These are phyloP conservation scores for Nannobrachium achirus DNA, from an alignment of 2,113 vertebrate species.

Conservation along the genomic window DNA sequence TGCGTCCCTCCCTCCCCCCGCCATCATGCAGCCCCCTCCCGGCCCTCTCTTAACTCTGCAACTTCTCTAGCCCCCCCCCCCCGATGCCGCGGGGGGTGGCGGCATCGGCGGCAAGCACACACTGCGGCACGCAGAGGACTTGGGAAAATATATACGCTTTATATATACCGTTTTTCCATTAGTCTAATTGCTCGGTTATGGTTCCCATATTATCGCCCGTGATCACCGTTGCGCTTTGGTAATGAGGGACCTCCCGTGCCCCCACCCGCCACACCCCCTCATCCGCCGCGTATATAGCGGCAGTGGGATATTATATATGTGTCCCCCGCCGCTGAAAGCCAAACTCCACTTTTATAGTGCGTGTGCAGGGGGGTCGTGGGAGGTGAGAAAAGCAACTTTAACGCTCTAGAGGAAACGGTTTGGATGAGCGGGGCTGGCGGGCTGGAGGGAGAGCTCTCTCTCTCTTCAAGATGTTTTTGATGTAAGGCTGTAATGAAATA, in stretches of 20 bases:
- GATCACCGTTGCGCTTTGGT: conserved; percentile 65
- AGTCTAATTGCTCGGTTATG: conserved; percentile 76
- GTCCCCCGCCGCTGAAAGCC: conserved; percentile 50
- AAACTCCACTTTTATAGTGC: conserved; percentile 24
- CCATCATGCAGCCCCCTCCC: too few relatives aligned
- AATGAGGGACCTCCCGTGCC: conserved; percentile 66
- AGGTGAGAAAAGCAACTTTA: conserved; percentile 40
- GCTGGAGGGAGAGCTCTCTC: too few relatives aligned
- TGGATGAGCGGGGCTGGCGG: too few relatives aligned
- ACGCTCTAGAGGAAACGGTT: conserved; percentile 1
- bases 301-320: conserved; percentile 67
- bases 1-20: conserved; percentile 47
- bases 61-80: conserved; percentile 46
- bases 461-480: conserved; percentile 53
- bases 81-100: too few relatives aligned
- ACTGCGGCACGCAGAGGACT: conserved; percentile 34
- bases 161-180: conserved; percentile 61
- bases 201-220: conserved; percentile 72
- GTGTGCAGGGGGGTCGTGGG: conserved; percentile 30
- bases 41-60: conserved; percentile 61
- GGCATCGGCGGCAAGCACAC: neutral
- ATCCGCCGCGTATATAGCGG: conserved; percentile 33
- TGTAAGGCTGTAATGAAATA: conserved; percentile 59
- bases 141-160: too few relatives aligned
- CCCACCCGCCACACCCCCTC: too few relatives aligned